phyloP scores from a whole-genome alignment of 1,140 invertebrate species.

The Monomorium pharaonis region DNA sequence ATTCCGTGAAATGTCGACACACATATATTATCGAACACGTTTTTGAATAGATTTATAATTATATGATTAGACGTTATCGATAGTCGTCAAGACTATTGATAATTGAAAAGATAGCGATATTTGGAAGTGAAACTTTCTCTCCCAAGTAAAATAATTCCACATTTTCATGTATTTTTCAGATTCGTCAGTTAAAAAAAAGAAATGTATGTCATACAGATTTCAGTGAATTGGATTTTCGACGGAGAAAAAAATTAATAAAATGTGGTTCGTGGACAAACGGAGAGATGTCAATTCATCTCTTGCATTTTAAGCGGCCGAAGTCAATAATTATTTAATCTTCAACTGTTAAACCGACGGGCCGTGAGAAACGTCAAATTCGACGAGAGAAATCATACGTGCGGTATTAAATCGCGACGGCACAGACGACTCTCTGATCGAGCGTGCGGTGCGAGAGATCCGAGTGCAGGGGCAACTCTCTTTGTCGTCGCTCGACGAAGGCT shows the following conservation, averaged over 20 bases:
- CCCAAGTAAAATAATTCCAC: not conserved
- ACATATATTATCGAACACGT: not conserved
- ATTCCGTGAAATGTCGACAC: not conserved
- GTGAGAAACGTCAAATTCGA: not conserved
- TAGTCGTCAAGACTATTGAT: not conserved
- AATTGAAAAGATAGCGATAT: not conserved
- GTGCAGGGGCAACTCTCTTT: not conserved
- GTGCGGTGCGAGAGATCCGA: too few species aligned
- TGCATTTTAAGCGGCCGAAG: not conserved
- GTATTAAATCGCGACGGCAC: not conserved
- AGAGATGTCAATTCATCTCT: not conserved
- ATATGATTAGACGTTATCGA: not conserved
- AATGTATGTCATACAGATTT: not conserved
- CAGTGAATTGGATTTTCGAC: not conserved
- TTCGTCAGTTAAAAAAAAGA: not conserved
- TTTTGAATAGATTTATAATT: constrained; percentile 1
- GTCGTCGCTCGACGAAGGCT: constrained; percentile 16
- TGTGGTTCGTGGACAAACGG: too few species aligned
- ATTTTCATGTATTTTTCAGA: not conserved
- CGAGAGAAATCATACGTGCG: not conserved
- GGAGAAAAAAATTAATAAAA: too few species aligned
- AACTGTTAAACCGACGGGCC: not conserved
- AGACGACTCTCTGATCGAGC: too few species aligned
- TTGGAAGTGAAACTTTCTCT: not conserved
- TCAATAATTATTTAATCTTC: not conserved